Base-by-base conservation (phyloP, 37 sponge, comb jelly and placozoan genomes). In the Cliona cf. orientalis region DNA sequence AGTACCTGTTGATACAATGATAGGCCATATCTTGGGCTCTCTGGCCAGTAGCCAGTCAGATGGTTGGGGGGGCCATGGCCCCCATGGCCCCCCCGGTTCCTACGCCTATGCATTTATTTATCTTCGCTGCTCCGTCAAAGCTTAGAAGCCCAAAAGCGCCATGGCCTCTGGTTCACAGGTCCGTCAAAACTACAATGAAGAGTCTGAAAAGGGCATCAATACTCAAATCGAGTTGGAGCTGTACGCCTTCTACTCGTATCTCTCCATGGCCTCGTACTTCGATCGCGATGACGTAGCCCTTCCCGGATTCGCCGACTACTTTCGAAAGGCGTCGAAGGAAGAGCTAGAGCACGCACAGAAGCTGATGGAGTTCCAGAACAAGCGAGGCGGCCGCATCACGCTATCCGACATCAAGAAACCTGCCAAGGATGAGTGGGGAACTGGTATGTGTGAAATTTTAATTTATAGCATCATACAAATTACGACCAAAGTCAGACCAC, bases 191-290 rank as follows among this genome's bases (percentile, higher is more conserved):
- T 95, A 86, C 90, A 63, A 80, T 57, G 79, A 46, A 7, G 92
- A 92, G 12, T 85, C 76, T 23, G 96, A 95, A 76, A 87, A 60
- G 29, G 93, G 80, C 12, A 84, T 95, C 69, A 95, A 95, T 86
- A 81, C 85, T 46, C 96, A 95, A 60, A 95, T 95, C 79, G 92
- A 91, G 81, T 35, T 95, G 74, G 96, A 95, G 67, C 71, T 95
- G 72, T 81, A 92, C 66, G 96, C 96, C 63, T 75, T 89, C 72
- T 95, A 95, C 84, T 78, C 90, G 69, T 95, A 95, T 58, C 83
- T 85, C 21, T 88, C 96, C 22, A 88, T 95, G 96, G 95, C 90
- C 43, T 76, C 59, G 79, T 82, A 89, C 70, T 95, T 85, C 70
- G 92, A 89, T 57, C 72, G 96, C 29, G 82, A 89, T 45, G 93